These are phyloP conservation scores for Piaya cayana DNA, from an alignment of 2,113 vertebrate species.

Conservation along the genomic window DNA sequence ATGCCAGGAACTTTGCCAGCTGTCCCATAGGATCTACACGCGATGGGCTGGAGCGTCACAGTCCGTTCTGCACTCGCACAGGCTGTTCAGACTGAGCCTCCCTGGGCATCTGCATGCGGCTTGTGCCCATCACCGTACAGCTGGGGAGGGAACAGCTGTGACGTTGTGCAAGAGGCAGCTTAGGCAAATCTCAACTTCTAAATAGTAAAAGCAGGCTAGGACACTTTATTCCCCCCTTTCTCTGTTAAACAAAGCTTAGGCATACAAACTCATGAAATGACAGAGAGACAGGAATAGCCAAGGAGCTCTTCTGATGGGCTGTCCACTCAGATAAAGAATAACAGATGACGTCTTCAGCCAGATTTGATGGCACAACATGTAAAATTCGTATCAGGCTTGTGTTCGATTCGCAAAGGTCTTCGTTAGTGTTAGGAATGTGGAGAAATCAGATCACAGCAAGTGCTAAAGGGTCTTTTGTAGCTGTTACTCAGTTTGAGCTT, in stretches of 20 bases:
- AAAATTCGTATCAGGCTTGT: background rate
- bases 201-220: background rate
- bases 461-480: background rate
- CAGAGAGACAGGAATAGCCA: background rate
- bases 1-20: slow-evolving; percentile 19
- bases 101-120: background rate
- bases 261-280: background rate
- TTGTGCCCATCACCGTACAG: background rate
- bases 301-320: background rate
- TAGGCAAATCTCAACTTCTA: background rate
- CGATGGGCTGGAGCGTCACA: background rate
- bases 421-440: background rate
- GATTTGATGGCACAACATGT: background rate
- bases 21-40: background rate
- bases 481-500: background rate
- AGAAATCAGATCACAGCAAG: background rate
- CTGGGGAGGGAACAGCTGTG: slow-evolving; percentile 45
- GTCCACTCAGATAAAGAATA: background rate
- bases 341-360: background rate
- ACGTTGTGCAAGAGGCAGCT: background rate
- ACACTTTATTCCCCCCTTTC: background rate
- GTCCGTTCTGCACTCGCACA: background rate
- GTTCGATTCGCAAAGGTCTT: background rate
- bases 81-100: background rate
- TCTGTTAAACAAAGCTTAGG: background rate